Evolutionary conservation across 2,113 vertebrate species (phyloP).

Genomic region (Empidonax alnorum): DNA sequence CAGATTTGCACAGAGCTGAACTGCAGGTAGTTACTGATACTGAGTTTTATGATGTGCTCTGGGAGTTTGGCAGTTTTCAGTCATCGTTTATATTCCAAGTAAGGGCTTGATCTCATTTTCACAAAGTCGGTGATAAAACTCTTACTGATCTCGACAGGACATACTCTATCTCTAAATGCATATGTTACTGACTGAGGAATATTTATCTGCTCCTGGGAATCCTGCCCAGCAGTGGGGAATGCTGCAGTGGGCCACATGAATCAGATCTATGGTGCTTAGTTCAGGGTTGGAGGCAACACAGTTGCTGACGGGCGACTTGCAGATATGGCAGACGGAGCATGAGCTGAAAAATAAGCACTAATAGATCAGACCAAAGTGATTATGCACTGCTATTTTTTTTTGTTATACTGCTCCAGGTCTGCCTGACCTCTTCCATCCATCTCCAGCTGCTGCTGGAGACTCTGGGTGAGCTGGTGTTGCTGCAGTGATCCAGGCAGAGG

Average conservation of each 20-base stretch:
- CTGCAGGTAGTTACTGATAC: neutral
- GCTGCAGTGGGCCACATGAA: neutral
- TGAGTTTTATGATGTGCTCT: neutral
- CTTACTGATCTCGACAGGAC: neutral
- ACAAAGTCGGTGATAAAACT: neutral
- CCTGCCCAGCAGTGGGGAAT: neutral
- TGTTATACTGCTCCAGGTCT: neutral
- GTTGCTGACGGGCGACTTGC: neutral
- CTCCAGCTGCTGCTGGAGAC: neutral
- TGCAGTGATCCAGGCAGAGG: neutral
- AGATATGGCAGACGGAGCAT: neutral
- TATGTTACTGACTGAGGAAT: neutral
- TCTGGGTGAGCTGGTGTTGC: neutral
- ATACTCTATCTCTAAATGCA: neutral
- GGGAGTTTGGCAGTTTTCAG: neutral
- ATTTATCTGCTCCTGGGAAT: neutral
- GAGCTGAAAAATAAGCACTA: neutral
- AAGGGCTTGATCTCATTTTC: neutral
- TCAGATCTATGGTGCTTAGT: neutral
- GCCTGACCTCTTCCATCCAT: neutral
- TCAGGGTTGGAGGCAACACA: neutral
- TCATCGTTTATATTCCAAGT: neutral
- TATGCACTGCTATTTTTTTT: rapidly evolving
- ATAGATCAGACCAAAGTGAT: neutral
- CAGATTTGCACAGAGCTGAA: neutral